phyloP scores from a whole-genome alignment of 2,888 invertebrate genomes.

The Leptopterna dolabrata region DNA sequence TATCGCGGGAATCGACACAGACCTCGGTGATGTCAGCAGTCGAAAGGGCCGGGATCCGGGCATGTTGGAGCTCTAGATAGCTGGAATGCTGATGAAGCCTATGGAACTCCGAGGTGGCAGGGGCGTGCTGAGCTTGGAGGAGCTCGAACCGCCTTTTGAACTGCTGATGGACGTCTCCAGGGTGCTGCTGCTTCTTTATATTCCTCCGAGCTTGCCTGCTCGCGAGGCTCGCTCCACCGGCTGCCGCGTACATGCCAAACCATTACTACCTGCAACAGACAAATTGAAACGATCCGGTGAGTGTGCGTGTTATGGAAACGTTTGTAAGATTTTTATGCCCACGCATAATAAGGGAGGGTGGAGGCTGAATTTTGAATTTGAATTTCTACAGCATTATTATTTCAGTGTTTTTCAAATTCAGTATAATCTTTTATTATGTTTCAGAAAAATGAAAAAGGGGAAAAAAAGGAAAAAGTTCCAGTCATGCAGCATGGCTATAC shows the following conservation, averaged over 20 bases:
- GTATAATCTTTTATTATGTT: too few relatives aligned
- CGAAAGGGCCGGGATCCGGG: slow-evolving; percentile 60
- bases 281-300: not conserved
- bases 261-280: slow-evolving; percentile 56
- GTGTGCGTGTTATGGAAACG: not conserved
- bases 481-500: too few relatives aligned
- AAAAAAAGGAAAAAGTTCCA: too few relatives aligned
- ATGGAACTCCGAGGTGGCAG: slow-evolving; percentile 63
- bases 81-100: slow-evolving; percentile 61
- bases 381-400: not conserved
- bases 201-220: slow-evolving; percentile 78
- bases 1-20: slow-evolving; percentile 3
- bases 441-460: too few relatives aligned
- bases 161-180: slow-evolving; percentile 67
- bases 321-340: too few relatives aligned
- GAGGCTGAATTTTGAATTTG: not conserved
- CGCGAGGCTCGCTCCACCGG: slow-evolving; percentile 88
- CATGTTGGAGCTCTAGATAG: slow-evolving; percentile 62
- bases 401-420: too few relatives aligned
- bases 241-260: slow-evolving; percentile 83
- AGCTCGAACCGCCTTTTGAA: slow-evolving; percentile 73
- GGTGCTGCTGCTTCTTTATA: slow-evolving; percentile 64
- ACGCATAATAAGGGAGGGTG: not conserved
- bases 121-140: slow-evolving; percentile 73
- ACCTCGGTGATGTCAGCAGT: slow-evolving; percentile 63